phyloP scores from a whole-genome alignment of 2,113 vertebrate species.

The Rhinolophus ferrumequinum region DNA sequence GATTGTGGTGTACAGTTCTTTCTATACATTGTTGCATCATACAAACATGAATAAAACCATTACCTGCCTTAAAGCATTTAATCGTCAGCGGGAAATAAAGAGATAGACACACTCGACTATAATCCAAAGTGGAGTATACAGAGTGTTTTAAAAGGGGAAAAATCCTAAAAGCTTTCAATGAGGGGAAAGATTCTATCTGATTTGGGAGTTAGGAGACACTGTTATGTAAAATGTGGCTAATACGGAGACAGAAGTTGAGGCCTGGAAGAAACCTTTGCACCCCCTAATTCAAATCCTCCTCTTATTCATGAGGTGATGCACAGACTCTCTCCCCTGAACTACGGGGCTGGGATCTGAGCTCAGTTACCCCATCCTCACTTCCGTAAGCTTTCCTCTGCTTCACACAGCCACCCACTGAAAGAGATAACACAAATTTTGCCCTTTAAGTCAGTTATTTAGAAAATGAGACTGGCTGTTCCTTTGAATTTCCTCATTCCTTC shows the following conservation, averaged over 20 bases:
- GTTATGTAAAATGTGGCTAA: background rate
- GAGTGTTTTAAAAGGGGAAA: background rate
- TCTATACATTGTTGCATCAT: background rate
- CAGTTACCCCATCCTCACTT: background rate
- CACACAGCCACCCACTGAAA: constrained; percentile 1
- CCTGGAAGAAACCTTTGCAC: background rate
- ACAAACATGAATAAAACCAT: background rate
- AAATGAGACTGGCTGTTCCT: constrained; percentile 59
- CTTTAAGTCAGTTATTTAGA: constrained; percentile 72
- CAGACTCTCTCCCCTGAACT: background rate
- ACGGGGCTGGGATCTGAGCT: background rate
- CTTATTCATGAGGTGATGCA: background rate
- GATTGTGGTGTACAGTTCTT: background rate
- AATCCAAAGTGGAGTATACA: background rate
- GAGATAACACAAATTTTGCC: constrained; percentile 54
- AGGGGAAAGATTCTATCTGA: background rate
- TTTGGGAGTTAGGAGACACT: background rate
- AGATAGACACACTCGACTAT: background rate
- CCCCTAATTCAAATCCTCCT: background rate
- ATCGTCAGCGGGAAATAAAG: background rate
- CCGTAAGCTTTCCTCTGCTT: background rate
- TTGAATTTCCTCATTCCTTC: constrained; percentile 77
- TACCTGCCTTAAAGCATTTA: background rate
- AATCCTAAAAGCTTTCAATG: background rate
- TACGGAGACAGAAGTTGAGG: background rate